phyloP scores from a whole-genome alignment of 2,113 vertebrate species.

The Varanus komodoensis region DNA sequence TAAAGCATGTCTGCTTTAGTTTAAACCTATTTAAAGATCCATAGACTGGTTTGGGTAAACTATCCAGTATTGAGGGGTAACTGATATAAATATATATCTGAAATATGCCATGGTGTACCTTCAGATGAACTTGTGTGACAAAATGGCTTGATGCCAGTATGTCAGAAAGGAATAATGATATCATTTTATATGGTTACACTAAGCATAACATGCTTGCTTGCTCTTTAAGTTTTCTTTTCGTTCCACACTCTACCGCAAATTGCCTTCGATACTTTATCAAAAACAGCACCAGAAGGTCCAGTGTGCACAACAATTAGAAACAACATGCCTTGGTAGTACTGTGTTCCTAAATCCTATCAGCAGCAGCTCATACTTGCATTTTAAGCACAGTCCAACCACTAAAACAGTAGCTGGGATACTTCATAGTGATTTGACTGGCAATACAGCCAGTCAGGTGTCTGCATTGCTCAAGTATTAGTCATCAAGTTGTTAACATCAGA shows the following conservation, averaged over 20 bases:
- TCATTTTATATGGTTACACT: not conserved
- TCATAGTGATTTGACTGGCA: not conserved
- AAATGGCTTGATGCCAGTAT: not conserved
- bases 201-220: not conserved
- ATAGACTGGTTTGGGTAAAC: not conserved
- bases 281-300: not conserved
- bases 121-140: not conserved
- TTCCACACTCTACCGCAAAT: not conserved
- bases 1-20: too few relatives aligned
- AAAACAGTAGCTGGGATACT: not conserved
- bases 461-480: not conserved
- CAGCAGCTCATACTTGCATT: not conserved
- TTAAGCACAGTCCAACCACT: not conserved
- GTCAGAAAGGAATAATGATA: not conserved
- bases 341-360: not conserved
- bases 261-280: not conserved
- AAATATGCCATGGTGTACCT: not conserved
- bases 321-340: not conserved
- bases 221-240: not conserved
- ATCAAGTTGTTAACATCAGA: not conserved
- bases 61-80: not conserved
- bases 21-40: not conserved
- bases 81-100: not conserved
- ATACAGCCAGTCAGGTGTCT: not conserved
- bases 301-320: not conserved